A percentile compares a stretch with the other conserved stretches of the same genome.
Conservation (phyloP, 1,140 invertebrate genomes). For the Triops cancriformis region DNA sequence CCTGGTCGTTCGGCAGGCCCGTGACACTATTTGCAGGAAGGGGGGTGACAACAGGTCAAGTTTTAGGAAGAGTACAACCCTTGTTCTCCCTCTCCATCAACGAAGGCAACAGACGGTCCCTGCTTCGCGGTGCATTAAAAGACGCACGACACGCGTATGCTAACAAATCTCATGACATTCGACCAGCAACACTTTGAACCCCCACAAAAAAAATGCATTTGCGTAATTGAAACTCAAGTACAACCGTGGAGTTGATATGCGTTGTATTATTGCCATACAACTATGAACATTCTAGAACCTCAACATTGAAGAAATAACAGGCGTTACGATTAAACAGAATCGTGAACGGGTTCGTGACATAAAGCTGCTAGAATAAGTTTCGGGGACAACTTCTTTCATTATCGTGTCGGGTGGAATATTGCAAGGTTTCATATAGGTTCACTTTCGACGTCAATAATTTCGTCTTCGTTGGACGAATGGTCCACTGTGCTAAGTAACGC, state of each 20-base stretch:
- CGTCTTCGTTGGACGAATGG: background rate
- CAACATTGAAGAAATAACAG: background rate
- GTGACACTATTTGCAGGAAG: background rate
- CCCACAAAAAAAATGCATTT: background rate
- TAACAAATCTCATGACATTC: conserved; percentile 4
- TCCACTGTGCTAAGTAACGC: background rate
- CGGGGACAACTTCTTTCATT: background rate
- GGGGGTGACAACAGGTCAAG: conserved; percentile 12
- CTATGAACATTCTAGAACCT: background rate
- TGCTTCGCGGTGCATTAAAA: conserved; percentile 10
- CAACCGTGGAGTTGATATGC: background rate
- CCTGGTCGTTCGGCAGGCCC: background rate
- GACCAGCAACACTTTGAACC: background rate
- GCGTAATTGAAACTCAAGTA: background rate
- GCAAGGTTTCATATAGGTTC: background rate
- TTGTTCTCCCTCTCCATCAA: background rate
- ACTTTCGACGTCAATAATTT: background rate
- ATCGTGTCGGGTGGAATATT: background rate
- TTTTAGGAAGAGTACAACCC: background rate
- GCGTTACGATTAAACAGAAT: background rate
- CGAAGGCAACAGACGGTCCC: background rate
- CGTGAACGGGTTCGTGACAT: background rate
- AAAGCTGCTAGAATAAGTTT: background rate
- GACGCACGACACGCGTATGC: conserved; percentile 2
- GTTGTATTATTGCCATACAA: background rate